Percentiles rank a stretch among this genome's conserved stretches.
Conservation (phyloP, 2,113 vertebrate genomes). For the Paramormyrops kingsleyae region DNA sequence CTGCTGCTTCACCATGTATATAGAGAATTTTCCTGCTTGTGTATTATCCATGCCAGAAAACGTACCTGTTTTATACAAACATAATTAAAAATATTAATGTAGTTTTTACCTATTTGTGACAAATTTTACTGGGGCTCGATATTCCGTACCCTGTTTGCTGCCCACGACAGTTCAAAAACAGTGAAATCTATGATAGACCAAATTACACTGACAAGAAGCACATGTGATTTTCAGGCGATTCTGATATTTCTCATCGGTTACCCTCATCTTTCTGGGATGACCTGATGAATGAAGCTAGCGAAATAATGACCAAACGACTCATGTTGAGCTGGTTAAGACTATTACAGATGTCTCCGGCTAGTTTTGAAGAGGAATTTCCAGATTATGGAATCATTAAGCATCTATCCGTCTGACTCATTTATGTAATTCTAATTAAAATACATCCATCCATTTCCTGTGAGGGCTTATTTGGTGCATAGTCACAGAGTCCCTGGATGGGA, state of each 20-base stretch:
- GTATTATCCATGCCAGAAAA: not conserved
- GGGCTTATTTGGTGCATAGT: not conserved
- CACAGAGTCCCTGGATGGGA: not conserved
- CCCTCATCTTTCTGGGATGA: not conserved
- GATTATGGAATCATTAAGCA: constrained; percentile 38
- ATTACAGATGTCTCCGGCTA: not conserved
- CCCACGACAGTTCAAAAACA: not conserved
- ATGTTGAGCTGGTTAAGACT: not conserved
- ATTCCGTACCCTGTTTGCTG: not conserved
- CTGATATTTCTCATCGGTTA: not conserved
- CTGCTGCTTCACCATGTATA: not conserved
- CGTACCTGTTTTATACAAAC: not conserved
- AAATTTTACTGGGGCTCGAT: not conserved
- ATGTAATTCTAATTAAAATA: constrained; percentile 41
- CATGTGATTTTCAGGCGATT: not conserved
- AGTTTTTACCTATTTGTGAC: not conserved
- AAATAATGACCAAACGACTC: not conserved
- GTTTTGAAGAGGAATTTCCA: constrained; percentile 36
- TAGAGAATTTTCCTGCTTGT: not conserved
- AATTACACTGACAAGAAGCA: not conserved
- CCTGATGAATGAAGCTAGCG: not conserved
- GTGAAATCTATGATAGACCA: not conserved
- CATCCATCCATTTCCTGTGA: not conserved
- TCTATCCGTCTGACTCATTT: constrained; percentile 32
- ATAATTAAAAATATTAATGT: not conserved